Conservation (phyloP, 2,888 invertebrate species). For the Andrena chrysosceles region DNA sequence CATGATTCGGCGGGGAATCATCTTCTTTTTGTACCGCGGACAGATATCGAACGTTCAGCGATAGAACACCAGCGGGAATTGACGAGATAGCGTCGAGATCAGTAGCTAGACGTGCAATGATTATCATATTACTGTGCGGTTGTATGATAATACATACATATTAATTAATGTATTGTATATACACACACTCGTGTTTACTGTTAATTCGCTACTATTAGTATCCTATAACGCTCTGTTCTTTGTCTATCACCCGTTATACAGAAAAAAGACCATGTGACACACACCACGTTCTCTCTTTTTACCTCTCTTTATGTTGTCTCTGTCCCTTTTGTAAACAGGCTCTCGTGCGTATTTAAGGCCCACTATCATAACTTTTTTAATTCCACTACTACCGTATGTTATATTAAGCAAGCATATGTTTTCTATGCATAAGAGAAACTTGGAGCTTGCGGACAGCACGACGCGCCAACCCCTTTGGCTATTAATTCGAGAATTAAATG, state of each 20-base stretch:
- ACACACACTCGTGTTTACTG: conserved; percentile 38
- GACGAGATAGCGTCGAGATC: conserved; percentile 1
- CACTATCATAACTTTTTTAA: conserved; percentile 62
- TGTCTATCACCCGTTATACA: conserved; percentile 60
- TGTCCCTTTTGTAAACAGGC: conserved; percentile 54
- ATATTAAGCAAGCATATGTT: conserved; percentile 67
- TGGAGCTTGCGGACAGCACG: conserved; percentile 61
- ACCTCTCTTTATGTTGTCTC: conserved; percentile 64
- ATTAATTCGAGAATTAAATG: background rate
- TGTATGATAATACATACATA: conserved; percentile 50
- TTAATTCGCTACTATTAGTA: conserved; percentile 58
- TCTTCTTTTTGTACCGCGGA: background rate
- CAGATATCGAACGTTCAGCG: conserved; percentile 35
- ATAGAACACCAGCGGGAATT: background rate
- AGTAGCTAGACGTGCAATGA: conserved; percentile 40
- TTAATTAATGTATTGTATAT: conserved; percentile 63
- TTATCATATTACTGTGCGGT: conserved; percentile 24
- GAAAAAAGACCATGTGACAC: conserved; percentile 14
- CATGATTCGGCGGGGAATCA: no score
- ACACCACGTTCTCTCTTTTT: conserved; percentile 58
- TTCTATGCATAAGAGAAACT: conserved; percentile 61
- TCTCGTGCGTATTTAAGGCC: conserved; percentile 69
- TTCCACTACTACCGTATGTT: conserved; percentile 58
- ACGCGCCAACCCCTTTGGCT: conserved; percentile 3
- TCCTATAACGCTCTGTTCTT: conserved; percentile 49